A percentile compares a stretch with the other conserved stretches of the same genome.
Evolutionary conservation across 2,113 vertebrate species (phyloP).

Genomic region (Perccottus glenii): DNA sequence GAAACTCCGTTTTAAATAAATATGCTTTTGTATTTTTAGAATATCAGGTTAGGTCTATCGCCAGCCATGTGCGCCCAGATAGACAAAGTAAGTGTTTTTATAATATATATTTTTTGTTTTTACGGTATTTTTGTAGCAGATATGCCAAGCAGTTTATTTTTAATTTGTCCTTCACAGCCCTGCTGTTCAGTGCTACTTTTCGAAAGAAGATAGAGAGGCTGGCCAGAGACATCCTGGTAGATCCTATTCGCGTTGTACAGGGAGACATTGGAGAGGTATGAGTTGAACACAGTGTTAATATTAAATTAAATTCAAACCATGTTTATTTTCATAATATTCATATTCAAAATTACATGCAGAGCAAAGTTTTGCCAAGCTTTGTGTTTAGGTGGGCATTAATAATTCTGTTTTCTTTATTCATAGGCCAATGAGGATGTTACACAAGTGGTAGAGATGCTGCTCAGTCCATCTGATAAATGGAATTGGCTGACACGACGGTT

Average conservation of each 20-base stretch:
- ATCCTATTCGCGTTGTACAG: conserved; percentile 96
- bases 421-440: conserved; percentile 98
- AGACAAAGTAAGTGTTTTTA: conserved; percentile 89
- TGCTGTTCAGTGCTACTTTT: conserved; percentile 97
- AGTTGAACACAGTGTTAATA: background rate
- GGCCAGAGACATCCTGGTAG: conserved; percentile 93
- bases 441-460: conserved; percentile 93
- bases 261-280: conserved; percentile 97
- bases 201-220: conserved; percentile 97
- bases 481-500: conserved; percentile 90
- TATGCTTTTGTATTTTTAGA: conserved; percentile 76
- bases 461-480: conserved; percentile 90
- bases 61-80: conserved; percentile 96
- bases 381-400: background rate
- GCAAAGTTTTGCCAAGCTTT: background rate
- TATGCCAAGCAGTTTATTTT: background rate
- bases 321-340: background rate
- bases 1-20: background rate
- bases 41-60: conserved; percentile 95
- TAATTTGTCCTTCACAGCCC: conserved; percentile 77
- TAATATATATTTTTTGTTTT: background rate
- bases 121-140: background rate
- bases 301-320: background rate
- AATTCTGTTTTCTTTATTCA: background rate
- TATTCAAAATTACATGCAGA: background rate